phyloP scores from a whole-genome alignment of 2,888 invertebrate species.

The Ptychoptera contaminata region DNA sequence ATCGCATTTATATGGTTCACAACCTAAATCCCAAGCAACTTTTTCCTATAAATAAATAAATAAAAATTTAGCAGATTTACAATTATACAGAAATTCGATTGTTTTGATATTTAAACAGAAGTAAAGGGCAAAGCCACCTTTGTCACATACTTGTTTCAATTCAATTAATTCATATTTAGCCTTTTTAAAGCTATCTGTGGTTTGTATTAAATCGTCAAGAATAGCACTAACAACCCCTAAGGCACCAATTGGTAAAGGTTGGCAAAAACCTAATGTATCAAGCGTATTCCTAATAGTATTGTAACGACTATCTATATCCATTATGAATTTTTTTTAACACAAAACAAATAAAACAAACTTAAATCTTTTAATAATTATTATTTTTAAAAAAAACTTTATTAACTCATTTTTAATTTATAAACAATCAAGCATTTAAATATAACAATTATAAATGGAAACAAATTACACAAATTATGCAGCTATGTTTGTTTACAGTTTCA shows the following conservation, averaged over 20 bases:
- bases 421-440: too few relatives aligned
- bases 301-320: constrained; percentile 1
- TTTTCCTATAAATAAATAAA: constrained; percentile 39
- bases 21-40: constrained; percentile 48
- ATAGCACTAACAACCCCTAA: constrained; percentile 67
- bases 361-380: too few relatives aligned
- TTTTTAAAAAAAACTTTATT: too few relatives aligned
- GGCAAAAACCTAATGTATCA: constrained; percentile 68
- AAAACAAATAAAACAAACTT: too few relatives aligned
- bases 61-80: neutral
- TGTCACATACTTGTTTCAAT: constrained; percentile 45
- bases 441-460: too few relatives aligned
- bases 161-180: constrained; percentile 62
- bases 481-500: too few relatives aligned
- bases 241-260: constrained; percentile 57
- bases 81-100: constrained; percentile 1
- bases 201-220: constrained; percentile 67
- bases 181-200: constrained; percentile 74
- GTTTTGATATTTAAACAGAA: neutral
- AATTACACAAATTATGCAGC: too few relatives aligned
- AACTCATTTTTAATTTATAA: too few relatives aligned
- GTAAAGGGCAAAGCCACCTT: neutral
- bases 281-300: constrained; percentile 43
- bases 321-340: neutral
- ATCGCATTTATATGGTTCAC: constrained; percentile 67